These are phyloP conservation scores for Potamarius usumacintae DNA, from an alignment of 2,113 vertebrate species.

Conservation along the genomic window DNA sequence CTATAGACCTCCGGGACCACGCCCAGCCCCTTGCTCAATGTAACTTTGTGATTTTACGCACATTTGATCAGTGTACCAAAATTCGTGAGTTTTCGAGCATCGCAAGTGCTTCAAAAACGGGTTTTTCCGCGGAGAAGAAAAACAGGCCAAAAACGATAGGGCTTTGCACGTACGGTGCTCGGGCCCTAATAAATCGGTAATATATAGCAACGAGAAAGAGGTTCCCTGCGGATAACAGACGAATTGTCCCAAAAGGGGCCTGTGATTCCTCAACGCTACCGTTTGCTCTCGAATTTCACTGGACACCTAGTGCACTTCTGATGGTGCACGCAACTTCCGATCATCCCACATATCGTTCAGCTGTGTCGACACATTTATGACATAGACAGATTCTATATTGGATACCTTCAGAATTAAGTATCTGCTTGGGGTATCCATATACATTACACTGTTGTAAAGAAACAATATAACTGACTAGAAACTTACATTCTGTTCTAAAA, in stretches of 20 bases:
- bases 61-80: no score
- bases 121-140: no score
- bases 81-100: no score
- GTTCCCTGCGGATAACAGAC: background rate
- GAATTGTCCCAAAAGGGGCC: background rate
- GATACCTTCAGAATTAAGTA: background rate
- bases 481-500: background rate
- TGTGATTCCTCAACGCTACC: background rate
- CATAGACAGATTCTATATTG: background rate
- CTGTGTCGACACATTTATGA: background rate
- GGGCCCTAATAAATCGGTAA: background rate
- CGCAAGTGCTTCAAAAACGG: no score
- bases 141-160: no score
- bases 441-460: background rate
- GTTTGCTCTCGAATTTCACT: background rate
- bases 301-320: background rate
- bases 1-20: no score
- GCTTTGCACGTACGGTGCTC: no score
- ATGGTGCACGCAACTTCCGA: background rate
- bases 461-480: background rate
- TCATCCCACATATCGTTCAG: background rate
- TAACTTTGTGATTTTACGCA: no score
- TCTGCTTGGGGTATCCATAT: background rate
- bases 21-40: no score
- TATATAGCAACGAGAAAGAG: background rate